Percentiles rank a stretch among this genome's conserved stretches.
Evolutionary conservation across 2,113 vertebrate genomes (phyloP).

Genomic region (Heterocephalus glaber): DNA sequence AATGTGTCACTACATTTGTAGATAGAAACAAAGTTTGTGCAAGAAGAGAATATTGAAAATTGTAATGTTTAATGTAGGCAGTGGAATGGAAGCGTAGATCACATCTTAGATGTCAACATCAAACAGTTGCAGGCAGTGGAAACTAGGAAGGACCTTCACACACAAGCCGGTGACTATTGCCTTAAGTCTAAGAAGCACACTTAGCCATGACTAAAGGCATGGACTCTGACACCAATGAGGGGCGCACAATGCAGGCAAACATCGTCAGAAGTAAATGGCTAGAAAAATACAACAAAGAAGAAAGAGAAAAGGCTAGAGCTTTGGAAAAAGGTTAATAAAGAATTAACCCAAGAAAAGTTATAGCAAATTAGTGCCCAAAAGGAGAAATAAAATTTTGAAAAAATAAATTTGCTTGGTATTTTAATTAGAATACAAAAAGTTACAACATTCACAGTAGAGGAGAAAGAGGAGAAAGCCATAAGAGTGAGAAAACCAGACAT

Average conservation of each 20-base stretch:
- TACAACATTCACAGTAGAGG: not conserved
- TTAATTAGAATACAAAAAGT: not conserved
- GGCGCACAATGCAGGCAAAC: not conserved
- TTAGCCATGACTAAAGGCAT: not conserved
- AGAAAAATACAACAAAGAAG: not conserved
- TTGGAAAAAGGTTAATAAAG: not conserved
- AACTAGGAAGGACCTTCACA: not conserved
- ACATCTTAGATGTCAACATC: not conserved
- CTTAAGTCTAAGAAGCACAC: not conserved
- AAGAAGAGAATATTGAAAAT: not conserved
- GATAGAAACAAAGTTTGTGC: conserved; percentile 22
- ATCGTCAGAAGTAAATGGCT: not conserved
- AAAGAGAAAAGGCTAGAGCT: not conserved
- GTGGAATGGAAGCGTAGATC: not conserved
- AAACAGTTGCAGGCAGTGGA: not conserved
- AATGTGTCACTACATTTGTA: not conserved
- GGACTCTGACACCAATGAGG: not conserved
- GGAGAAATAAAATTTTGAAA: not conserved
- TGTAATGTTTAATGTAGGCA: not conserved
- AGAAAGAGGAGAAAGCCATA: not conserved
- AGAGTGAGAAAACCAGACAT: not conserved
- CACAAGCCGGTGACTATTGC: not conserved
- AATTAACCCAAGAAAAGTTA: not conserved
- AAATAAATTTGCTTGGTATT: not conserved
- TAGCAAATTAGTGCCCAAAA: not conserved